Conservation (phyloP, 2,888 invertebrate genomes). For the Epinotia bilunana region DNA sequence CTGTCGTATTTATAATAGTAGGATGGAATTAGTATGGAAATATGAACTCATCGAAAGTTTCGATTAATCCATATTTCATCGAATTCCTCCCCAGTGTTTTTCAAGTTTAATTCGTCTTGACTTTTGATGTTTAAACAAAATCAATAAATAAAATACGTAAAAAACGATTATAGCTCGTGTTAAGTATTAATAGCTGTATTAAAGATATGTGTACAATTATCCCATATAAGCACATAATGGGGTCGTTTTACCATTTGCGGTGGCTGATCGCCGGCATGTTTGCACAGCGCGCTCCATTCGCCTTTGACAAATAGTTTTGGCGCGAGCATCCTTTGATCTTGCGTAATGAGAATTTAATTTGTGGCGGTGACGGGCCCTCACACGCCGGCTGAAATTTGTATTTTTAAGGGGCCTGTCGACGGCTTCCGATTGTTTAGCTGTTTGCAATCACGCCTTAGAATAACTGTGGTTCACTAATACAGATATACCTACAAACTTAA, state of each 20-base stretch:
- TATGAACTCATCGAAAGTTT: no score
- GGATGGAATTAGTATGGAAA: no score
- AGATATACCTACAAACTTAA: neutral
- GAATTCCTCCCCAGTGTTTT: no score
- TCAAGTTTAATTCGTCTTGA: no score
- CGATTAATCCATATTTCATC: no score
- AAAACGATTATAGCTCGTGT: neutral
- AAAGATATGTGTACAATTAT: neutral
- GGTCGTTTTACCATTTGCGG: constrained; percentile 19
- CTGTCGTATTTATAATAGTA: no score
- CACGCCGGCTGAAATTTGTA: constrained; percentile 52
- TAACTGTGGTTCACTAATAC: constrained; percentile 3
- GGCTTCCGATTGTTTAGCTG: constrained; percentile 16
- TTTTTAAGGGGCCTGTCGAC: constrained; percentile 43
- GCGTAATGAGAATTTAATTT: constrained; percentile 59
- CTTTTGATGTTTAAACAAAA: no score
- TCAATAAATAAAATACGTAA: no score
- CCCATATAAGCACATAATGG: constrained; percentile 1
- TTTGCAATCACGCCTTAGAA: constrained; percentile 21
- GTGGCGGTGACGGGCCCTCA: constrained; percentile 51
- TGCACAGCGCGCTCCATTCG: constrained; percentile 39
- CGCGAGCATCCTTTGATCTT: constrained; percentile 62
- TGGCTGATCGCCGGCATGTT: constrained; percentile 43
- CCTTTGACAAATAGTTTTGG: constrained; percentile 59
- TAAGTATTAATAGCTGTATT: neutral